Percentiles rank a stretch among this genome's conserved stretches.
These are phyloP conservation scores for Erpornis zantholeuca DNA, from an alignment of 2,113 vertebrate genomes.

Conservation along the genomic window DNA sequence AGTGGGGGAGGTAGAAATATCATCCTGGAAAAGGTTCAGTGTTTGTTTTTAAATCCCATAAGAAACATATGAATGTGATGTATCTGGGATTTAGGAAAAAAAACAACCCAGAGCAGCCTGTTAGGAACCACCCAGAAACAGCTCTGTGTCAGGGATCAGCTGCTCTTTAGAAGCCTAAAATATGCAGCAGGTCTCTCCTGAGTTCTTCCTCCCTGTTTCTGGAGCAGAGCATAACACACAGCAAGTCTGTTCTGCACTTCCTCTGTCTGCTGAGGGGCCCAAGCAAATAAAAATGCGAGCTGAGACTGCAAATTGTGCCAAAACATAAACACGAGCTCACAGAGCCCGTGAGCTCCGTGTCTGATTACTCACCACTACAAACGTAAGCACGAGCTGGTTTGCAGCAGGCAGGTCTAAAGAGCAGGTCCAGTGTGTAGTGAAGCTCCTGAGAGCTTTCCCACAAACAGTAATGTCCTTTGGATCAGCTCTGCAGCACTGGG, in stretches of 20 bases:
- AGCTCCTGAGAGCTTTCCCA: background rate
- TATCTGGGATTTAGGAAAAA: background rate
- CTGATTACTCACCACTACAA: conserved; percentile 50
- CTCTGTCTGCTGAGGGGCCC: conserved; percentile 8
- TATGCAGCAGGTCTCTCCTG: background rate
- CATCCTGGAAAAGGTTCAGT: conserved; percentile 38
- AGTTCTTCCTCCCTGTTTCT: background rate
- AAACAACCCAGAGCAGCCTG: background rate
- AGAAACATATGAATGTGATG: conserved; percentile 8
- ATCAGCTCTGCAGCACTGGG: background rate
- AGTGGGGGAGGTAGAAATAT: background rate
- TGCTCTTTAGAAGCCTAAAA: conserved; percentile 33
- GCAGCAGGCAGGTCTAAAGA: conserved; percentile 7
- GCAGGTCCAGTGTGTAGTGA: background rate
- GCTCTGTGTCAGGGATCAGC: conserved; percentile 22
- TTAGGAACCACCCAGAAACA: conserved; percentile 21
- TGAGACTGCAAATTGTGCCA: conserved; percentile 21
- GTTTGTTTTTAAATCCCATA: conserved; percentile 40
- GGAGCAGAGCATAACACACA: background rate
- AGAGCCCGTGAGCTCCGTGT: background rate
- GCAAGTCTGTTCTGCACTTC: background rate
- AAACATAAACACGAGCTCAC: background rate
- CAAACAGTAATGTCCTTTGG: background rate
- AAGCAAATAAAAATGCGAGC: background rate
- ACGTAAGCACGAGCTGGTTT: background rate